Evolutionary conservation across 2,888 invertebrate species (phyloP).

Genomic region (Sinhomidia bicolor): DNA sequence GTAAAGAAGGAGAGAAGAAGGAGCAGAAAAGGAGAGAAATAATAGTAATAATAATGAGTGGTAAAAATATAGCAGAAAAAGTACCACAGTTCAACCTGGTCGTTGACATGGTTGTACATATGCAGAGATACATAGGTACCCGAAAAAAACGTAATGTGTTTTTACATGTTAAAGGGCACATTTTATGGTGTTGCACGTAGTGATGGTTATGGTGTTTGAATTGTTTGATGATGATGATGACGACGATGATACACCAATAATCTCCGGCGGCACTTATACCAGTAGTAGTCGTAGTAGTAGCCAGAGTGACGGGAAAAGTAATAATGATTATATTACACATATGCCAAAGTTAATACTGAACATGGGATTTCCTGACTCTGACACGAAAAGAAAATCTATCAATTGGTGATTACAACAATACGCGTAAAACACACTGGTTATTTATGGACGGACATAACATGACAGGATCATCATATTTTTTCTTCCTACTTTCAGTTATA

Average conservation of each 20-base stretch:
- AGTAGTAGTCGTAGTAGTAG: too few species aligned
- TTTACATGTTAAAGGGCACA: conserved; percentile 9
- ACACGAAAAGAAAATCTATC: not conserved
- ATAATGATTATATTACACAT: not conserved
- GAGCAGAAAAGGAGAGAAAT: too few species aligned
- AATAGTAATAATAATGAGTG: too few species aligned
- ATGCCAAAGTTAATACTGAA: not conserved
- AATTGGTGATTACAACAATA: not conserved
- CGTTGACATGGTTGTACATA: not conserved
- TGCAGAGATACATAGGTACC: not conserved
- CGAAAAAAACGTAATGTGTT: too few species aligned
- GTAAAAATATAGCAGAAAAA: too few species aligned
- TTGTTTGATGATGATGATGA: not conserved
- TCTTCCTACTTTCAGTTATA: not conserved
- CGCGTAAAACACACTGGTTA: not conserved
- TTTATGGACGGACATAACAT: not conserved
- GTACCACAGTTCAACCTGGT: too few species aligned
- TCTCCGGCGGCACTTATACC: too few species aligned
- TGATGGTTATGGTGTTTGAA: not conserved
- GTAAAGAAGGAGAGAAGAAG: not conserved
- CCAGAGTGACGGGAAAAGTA: not conserved
- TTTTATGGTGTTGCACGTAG: not conserved
- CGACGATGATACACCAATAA: not conserved
- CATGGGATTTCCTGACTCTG: not conserved
- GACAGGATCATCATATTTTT: not conserved